Evolutionary conservation across 2,888 invertebrate genomes (phyloP), one percentile per base, ranked within the genome.

Genomic region (Orthosia cruda): DNA sequence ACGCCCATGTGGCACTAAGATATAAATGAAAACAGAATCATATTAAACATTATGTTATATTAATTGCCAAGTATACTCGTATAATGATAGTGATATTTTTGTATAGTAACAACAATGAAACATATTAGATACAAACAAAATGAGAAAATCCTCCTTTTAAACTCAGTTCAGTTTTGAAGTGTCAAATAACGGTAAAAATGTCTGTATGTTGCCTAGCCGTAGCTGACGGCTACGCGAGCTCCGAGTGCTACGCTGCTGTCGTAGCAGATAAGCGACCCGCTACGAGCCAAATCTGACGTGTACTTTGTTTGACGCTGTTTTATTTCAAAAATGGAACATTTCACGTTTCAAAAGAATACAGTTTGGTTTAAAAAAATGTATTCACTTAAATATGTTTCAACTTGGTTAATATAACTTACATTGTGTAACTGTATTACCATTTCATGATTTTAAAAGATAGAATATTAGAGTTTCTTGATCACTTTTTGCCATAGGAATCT

Each of bases 241-340:
- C 66, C 59, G 59, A 77, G 40, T 49, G n/a, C 15, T 55, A 16
- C 59, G 61, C 61, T 61, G 59, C 59, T 32, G 55, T 73, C 65
- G 62, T 78, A 81, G 65, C 76, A 62, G 55, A 81, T 65, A 77
- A 81, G 59, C 55, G 61, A 32, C n/a, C 45, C 50, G 65, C 76
- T 62, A 57, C 65, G 32, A 75, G 65, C 13, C 13, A 75, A 74
- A 77, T 52, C 50, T 66, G 55, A 55, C 75, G 40, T 61, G 54
- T 61, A n/a, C n/a, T 55, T 81, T 58, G 26, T 70, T 23, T 13
- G 54, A 4, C 15, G 26, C 4, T 20, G 7, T 71, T 63, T 49
- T 15, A 57, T 63, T 58, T 52, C 18, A 40, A 67, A 78, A 63
- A 26, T 49, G 16, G 47, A 52, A 26, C 4, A 55, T 76, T 75